Evolutionary conservation across 2,113 vertebrate species (phyloP).

Genomic region (Cepphus grylle): DNA sequence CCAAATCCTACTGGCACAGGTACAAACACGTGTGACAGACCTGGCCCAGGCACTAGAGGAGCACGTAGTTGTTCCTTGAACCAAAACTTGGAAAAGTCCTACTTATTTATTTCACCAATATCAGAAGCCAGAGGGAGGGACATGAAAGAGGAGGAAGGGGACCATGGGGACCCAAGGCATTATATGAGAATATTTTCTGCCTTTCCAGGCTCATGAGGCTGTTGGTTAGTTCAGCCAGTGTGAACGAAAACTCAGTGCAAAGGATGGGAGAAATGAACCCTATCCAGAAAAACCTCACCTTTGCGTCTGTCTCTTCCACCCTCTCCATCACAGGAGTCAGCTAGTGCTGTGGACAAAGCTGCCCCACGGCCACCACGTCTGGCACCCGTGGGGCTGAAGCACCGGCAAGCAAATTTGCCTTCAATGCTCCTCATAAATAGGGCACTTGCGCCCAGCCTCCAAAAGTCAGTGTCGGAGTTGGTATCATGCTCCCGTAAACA

Average conservation of each 20-base stretch:
- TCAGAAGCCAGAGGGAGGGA: not conserved
- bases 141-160: not conserved
- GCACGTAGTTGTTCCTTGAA: not conserved
- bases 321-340: not conserved
- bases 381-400: accelerated
- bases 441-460: not conserved
- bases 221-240: not conserved
- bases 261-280: not conserved
- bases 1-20: not conserved
- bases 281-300: not conserved
- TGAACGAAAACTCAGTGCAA: not conserved
- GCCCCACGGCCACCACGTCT: accelerated
- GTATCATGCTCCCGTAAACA: not conserved
- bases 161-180: accelerated
- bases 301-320: not conserved
- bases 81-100: not conserved
- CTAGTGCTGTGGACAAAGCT: not conserved
- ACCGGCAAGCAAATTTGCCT: not conserved
- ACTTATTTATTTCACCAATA: not conserved
- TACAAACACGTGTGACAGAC: not conserved
- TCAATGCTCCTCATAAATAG: not conserved
- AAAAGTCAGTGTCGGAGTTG: not conserved
- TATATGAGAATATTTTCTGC: not conserved
- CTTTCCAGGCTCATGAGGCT: not conserved
- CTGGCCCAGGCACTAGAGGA: not conserved